Evolutionary conservation across 2,113 vertebrate genomes (phyloP), one percentile per base, ranked within the genome.

Genomic region (Engystomops pustulosus): DNA sequence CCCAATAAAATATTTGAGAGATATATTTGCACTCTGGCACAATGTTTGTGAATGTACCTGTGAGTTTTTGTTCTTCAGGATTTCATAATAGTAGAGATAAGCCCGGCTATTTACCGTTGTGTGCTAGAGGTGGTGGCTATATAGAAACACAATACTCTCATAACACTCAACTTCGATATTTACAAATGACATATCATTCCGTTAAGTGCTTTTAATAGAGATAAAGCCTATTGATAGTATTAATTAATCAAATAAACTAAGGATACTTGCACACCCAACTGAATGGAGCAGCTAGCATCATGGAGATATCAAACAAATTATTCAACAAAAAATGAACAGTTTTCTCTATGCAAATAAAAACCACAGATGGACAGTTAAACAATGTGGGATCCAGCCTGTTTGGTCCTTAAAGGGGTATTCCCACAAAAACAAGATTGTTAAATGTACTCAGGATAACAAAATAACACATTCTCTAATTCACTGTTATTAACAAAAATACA

Each of bases 171-270:
- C 45, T 25, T 36, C 51, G 41, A 69, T 69, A 69, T 51, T 36
- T 51, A 51, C 60, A 51, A 69, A 68, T 67, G 51, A 68, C 60
- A 23, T 14, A 65, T 45, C 77, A 79, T 34, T 80, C 78, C 60
- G 78, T 80, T 80, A 51, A 80, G 79, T 69, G 60, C 79, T 80
- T 51, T 14, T 47, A 6, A 44, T 20, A 34, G 45, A 34, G 23
- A n/a, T 32, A 69, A 80, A 32, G 41, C 62, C 79, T 51, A 44
- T 69, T 80, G 45, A 80, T 20, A 34, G 27, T 3, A 36, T 68
- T 68, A 55, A 60, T 78, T 60, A 69, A 69, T 80, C 17, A 69
- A 68, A 80, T 69, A 51, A 51, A 7, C 38, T 49, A 44, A 23
- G 4, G 10, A 53, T 80, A 69, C 60, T 69, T 51, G 25, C 41